phyloP scores from a whole-genome alignment of 30 jellyfish, hydroid and myxozoan species.

The Aurelia coerulea region DNA sequence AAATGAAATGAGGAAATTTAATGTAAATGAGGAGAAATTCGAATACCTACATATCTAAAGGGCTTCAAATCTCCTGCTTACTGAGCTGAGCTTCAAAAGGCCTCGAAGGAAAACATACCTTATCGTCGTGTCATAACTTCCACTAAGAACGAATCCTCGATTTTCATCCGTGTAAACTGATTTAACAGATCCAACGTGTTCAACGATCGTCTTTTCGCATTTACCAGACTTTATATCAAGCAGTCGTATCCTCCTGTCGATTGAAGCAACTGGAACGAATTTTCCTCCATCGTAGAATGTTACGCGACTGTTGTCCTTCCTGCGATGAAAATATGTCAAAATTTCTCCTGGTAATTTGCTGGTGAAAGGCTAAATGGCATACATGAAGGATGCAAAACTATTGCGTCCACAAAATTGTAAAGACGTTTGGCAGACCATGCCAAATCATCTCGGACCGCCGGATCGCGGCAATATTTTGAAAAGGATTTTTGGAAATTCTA shows the following conservation, averaged over 20 bases:
- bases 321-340: not conserved
- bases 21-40: too few relatives aligned
- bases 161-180: conserved; percentile 66
- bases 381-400: too few relatives aligned
- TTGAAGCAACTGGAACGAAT: conserved; percentile 81
- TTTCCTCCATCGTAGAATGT: conserved; percentile 74
- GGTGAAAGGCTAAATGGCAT: not conserved
- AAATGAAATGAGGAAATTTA: too few relatives aligned
- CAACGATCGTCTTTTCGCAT: conserved; percentile 69
- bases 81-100: too few relatives aligned
- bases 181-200: conserved; percentile 89
- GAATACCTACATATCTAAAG: too few relatives aligned
- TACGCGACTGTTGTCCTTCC: conserved; percentile 82
- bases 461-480: too few relatives aligned
- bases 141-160: conserved; percentile 80
- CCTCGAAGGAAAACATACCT: conserved; percentile 56
- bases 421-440: too few relatives aligned
- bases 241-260: conserved; percentile 78
- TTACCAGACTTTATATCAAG: conserved; percentile 71
- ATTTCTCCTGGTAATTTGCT: not conserved
- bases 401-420: too few relatives aligned
- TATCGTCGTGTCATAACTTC: conserved; percentile 92
- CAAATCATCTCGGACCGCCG: too few relatives aligned
- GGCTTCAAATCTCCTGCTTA: too few relatives aligned
- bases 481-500: too few relatives aligned